These are phyloP conservation scores for Lumbricus terrestris DNA, from an alignment of 2,888 invertebrate species.

Conservation along the genomic window DNA sequence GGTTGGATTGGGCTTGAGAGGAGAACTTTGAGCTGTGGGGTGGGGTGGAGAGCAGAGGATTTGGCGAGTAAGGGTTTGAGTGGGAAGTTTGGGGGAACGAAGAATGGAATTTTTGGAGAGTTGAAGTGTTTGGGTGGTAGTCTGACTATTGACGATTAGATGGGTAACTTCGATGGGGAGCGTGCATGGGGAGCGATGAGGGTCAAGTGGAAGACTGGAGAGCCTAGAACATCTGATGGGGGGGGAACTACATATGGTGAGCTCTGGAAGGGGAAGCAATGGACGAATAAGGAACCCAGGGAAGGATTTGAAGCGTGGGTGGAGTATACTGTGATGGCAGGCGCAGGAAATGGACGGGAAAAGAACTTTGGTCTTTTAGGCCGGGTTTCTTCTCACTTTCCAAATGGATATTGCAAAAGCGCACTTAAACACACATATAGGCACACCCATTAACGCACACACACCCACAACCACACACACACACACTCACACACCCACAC, in stretches of 20 bases:
- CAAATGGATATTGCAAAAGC: neutral
- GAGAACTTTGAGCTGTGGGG: neutral
- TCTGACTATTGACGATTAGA: neutral
- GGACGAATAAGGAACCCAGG: too few relatives aligned
- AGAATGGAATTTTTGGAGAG: too few relatives aligned
- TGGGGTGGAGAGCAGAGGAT: neutral
- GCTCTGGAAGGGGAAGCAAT: too few relatives aligned
- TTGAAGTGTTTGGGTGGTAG: neutral
- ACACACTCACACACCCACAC: neutral
- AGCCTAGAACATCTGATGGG: too few relatives aligned
- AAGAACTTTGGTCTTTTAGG: too few relatives aligned
- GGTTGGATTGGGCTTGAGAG: neutral
- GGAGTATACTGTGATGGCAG: too few relatives aligned
- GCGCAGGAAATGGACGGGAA: too few relatives aligned
- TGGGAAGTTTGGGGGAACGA: too few relatives aligned
- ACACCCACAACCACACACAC: too few relatives aligned
- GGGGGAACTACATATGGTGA: too few relatives aligned
- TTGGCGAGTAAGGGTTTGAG: neutral
- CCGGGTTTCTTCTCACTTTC: neutral
- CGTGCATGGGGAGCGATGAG: neutral
- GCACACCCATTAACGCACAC: neutral
- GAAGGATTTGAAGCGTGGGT: too few relatives aligned
- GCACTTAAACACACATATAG: neutral
- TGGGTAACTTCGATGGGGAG: neutral
- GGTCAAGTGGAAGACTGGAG: too few relatives aligned